These are phyloP conservation scores for Herpetotheres cachinnans DNA, from an alignment of 2,113 vertebrate species.

Conservation along the genomic window DNA sequence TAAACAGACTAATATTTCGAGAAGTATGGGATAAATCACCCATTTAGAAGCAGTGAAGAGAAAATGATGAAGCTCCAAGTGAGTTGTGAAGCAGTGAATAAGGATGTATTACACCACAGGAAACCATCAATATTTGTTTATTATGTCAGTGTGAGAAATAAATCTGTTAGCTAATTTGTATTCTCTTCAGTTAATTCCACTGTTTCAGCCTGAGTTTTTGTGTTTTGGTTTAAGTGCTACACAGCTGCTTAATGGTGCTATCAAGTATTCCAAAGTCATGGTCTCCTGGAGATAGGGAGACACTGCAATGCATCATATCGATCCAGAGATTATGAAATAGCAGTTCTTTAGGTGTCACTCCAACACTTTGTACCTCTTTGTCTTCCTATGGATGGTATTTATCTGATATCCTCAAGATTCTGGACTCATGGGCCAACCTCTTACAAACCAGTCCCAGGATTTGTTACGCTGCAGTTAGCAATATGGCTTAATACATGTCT, in stretches of 20 bases:
- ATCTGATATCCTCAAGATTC: background rate
- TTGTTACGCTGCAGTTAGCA: background rate
- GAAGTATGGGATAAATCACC: slow-evolving; percentile 64
- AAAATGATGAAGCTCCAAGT: slow-evolving; percentile 66
- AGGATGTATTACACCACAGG: slow-evolving; percentile 67
- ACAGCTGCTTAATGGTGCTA: slow-evolving; percentile 56
- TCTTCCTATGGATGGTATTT: background rate
- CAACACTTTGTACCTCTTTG: background rate
- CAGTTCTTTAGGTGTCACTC: background rate
- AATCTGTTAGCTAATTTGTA: slow-evolving; percentile 72
- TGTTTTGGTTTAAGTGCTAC: slow-evolving; percentile 4
- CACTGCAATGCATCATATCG: background rate
- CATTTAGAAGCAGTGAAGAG: slow-evolving; percentile 61
- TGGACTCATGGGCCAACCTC: background rate
- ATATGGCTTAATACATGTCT: background rate
- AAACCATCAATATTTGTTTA: slow-evolving; percentile 78
- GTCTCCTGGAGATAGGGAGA: slow-evolving; percentile 38
- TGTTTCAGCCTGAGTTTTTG: slow-evolving; percentile 22
- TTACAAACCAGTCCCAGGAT: background rate
- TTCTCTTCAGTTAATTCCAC: slow-evolving; percentile 65
- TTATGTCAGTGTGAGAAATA: slow-evolving; percentile 66
- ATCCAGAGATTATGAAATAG: background rate
- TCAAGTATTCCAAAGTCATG: slow-evolving; percentile 42
- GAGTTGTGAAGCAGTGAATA: slow-evolving; percentile 66
- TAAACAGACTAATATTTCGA: slow-evolving; percentile 67